Base-by-base conservation (phyloP, 2,113 vertebrate species). In the Trochalopteron elliotii region DNA sequence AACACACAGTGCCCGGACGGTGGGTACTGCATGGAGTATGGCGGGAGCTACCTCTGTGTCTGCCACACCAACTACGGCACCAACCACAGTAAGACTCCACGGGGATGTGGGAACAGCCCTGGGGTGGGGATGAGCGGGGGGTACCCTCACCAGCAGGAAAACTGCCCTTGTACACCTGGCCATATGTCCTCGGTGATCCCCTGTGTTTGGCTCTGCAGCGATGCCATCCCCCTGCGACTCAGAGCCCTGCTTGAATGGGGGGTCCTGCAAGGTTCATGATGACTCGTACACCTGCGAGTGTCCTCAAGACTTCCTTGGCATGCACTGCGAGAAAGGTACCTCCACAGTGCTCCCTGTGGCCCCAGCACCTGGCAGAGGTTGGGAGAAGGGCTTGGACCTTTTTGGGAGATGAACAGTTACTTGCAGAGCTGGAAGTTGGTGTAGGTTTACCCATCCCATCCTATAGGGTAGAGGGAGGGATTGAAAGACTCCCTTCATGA, bases 211-310 rank as follows among this genome's bases (percentile, higher is more conserved):
- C 96, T 98, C 97, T 97, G 96, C 98, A 99, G 99, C 99, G 35
- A 97, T 99, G 98, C 98, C 99, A 2, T 99, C 99, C 17, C 99
- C 98, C 94, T 99, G 99, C 2, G 99, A 99, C 98, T 99, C 99
- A 0, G 98, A 99, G 83, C 99, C 99, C 92, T 99, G 99, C 97
- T 97, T 99, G 96, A 99, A 99, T 3, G 99, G 99, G 31, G 99
- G 99, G 4, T 99, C 98, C 96, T 99, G 99, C 47, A 98, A 98
- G 4, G 98, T 98, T 94, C 97, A 98, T 0, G 98, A 99, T 0
- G 99, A 98, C 80, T 98, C 98, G 1, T 99, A 99, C 97, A 98
- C 96, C 60, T 99, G 99, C 45, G 98, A 98, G 80, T 99, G 99
- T 94, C 98, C 98, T 37, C 98, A 95, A 16, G 99, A 99, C 88